phyloP scores from a whole-genome alignment of 2,888 invertebrate species.

The Liopterus haemorrhoidalis region DNA sequence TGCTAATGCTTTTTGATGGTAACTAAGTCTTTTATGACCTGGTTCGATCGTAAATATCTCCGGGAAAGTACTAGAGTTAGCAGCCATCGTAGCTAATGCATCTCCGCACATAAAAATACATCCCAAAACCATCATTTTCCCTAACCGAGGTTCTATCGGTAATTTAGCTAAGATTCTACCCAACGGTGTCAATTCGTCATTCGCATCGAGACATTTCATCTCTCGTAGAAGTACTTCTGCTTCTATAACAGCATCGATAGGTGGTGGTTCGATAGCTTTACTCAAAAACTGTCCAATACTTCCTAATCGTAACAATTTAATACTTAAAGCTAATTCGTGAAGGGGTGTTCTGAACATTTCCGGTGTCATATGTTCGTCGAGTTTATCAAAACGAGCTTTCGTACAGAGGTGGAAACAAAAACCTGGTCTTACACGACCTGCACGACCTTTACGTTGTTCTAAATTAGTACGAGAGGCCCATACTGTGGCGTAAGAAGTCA shows the following conservation, averaged over 20 bases:
- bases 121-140: conserved; percentile 96
- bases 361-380: conserved; percentile 88
- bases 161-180: conserved; percentile 89
- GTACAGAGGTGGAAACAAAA: conserved; percentile 92
- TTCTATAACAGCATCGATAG: conserved; percentile 95
- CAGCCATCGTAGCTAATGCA: conserved; percentile 87
- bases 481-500: conserved; percentile 96
- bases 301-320: conserved; percentile 84
- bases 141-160: conserved; percentile 92
- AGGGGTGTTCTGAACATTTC: conserved; percentile 97
- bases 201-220: conserved; percentile 82
- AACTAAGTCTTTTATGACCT: conserved; percentile 66
- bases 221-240: conserved; percentile 82
- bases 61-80: conserved; percentile 91
- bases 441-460: conserved; percentile 90
- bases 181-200: conserved; percentile 86
- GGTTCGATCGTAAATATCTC: conserved; percentile 86
- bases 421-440: conserved; percentile 91
- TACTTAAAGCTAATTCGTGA: conserved; percentile 88
- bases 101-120: conserved; percentile 86
- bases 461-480: conserved; percentile 94
- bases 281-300: conserved; percentile 91
- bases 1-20: conserved; percentile 79
- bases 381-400: conserved; percentile 60
- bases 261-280: conserved; percentile 94